Percentiles rank a stretch among this genome's conserved stretches.
Conservation (phyloP, 2,888 invertebrate genomes). For the Antitype chi region DNA sequence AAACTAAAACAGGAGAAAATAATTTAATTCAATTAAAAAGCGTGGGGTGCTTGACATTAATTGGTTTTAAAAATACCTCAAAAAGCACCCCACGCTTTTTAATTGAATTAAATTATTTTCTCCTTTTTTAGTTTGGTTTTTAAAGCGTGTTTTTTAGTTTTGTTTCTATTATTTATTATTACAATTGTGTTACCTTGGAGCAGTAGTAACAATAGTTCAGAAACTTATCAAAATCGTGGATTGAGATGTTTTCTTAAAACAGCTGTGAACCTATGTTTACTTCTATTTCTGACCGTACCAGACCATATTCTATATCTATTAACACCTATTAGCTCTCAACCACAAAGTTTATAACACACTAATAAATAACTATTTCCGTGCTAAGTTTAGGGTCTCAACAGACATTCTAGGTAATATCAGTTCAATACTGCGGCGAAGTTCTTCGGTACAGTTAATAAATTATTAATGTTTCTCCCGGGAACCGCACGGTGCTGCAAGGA, state of each 20-base stretch:
- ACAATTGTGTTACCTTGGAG: neutral
- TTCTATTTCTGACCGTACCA: neutral
- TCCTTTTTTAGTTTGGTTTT: no score
- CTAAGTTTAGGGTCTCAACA: conserved; percentile 37
- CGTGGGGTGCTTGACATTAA: no score
- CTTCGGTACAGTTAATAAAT: conserved; percentile 54
- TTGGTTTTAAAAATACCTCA: no score
- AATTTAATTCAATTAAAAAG: no score
- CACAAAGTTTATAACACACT: conserved; percentile 42
- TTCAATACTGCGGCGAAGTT: conserved; percentile 57
- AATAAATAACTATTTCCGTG: conserved; percentile 50
- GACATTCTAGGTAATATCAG: conserved; percentile 53
- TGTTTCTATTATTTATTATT: neutral
- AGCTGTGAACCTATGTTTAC: neutral
- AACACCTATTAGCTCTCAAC: conserved; percentile 26
- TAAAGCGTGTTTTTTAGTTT: no score
- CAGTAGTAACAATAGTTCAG: neutral
- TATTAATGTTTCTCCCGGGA: conserved; percentile 51
- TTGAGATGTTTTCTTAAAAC: neutral
- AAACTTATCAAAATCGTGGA: neutral
- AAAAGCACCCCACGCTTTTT: no score
- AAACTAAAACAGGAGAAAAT: no score
- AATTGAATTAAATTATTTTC: no score
- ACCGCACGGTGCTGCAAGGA: neutral
- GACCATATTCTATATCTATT: conserved; percentile 2